Conservation (phyloP, 2,113 vertebrate species). For the Nyctereutes procyonoides region DNA sequence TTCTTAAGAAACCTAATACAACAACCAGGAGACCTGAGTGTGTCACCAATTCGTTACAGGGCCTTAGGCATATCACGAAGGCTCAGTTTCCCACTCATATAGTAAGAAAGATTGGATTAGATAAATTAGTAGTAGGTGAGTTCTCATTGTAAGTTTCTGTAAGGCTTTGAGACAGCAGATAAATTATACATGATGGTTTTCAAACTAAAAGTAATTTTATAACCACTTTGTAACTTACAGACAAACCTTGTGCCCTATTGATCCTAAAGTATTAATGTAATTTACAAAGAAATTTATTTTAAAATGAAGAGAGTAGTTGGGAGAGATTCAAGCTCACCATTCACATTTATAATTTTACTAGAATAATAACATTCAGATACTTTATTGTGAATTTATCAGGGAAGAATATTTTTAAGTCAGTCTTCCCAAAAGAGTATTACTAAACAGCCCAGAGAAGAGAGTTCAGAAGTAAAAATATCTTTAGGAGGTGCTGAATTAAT, state of each 20-base stretch:
- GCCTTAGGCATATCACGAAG: background rate
- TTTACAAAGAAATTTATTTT: constrained; percentile 1
- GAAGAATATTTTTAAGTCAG: constrained; percentile 10
- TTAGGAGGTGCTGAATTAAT: background rate
- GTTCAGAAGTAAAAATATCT: constrained; percentile 27
- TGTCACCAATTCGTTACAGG: background rate
- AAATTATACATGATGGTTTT: background rate
- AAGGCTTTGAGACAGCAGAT: background rate
- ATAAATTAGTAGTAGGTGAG: background rate
- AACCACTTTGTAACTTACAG: background rate
- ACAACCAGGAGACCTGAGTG: background rate
- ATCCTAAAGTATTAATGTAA: background rate
- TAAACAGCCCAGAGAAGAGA: background rate
- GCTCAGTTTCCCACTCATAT: background rate
- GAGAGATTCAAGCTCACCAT: background rate
- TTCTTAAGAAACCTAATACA: background rate
- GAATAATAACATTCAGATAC: background rate
- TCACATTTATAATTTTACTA: background rate
- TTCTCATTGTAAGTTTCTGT: constrained; percentile 9
- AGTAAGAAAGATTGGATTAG: background rate
- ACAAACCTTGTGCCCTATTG: background rate
- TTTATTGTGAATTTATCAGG: background rate
- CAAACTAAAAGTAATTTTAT: constrained; percentile 6
- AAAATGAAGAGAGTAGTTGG: background rate
- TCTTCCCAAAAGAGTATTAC: background rate